A percentile compares a stretch with the other conserved stretches of the same genome.
Conservation (phyloP, 2,113 vertebrate genomes). For the Gymnorhina tibicen region DNA sequence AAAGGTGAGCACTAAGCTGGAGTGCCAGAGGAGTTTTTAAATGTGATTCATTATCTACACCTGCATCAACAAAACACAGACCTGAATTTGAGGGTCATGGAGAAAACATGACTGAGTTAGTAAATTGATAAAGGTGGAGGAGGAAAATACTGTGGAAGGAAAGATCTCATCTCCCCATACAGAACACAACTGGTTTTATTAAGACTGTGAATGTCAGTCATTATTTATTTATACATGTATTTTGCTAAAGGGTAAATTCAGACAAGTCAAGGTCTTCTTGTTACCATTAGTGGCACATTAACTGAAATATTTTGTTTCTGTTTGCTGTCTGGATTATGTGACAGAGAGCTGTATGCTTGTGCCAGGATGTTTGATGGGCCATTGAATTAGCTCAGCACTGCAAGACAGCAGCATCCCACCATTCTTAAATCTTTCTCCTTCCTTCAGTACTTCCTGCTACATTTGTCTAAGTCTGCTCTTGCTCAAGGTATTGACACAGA, state of each 20-base stretch:
- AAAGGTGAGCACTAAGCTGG: background rate
- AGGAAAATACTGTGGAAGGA: background rate
- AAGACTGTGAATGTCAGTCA: background rate
- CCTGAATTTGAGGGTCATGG: background rate
- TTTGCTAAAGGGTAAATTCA: background rate
- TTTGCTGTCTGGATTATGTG: background rate
- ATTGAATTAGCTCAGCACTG: constrained; percentile 10
- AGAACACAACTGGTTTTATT: background rate
- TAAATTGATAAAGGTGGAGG: background rate
- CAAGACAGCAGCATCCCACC: background rate
- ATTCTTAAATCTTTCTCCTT: background rate
- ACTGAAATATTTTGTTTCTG: background rate
- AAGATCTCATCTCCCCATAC: background rate
- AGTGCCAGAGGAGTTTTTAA: background rate
- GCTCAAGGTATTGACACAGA: constrained; percentile 13
- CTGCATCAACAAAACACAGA: background rate
- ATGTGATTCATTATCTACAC: background rate
- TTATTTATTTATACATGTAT: constrained; percentile 5
- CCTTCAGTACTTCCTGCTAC: background rate
- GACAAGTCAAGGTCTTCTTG: background rate
- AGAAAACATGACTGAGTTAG: background rate
- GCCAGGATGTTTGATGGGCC: background rate
- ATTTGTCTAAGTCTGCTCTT: background rate
- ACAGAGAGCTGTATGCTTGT: background rate
- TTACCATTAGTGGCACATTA: background rate